Conservation (phyloP, 37 sponge, comb jelly and placozoan species). For the Halichondria panicea region DNA sequence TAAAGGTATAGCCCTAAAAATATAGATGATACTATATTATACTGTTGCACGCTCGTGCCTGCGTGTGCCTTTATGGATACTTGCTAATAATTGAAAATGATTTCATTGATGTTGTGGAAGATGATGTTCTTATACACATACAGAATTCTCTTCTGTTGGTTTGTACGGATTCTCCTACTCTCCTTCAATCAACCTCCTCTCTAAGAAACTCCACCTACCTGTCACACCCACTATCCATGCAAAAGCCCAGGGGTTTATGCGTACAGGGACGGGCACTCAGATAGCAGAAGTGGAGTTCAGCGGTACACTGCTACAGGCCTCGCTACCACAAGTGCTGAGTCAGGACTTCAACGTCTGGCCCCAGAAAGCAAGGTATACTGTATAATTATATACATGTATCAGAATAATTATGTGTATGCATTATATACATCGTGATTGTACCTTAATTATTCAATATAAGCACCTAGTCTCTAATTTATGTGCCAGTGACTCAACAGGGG, state of each 20-base stretch:
- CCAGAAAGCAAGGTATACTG: constrained; percentile 53
- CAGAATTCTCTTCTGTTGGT: constrained; percentile 61
- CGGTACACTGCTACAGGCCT: constrained; percentile 52
- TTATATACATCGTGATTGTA: too few relatives aligned
- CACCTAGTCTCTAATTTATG: too few relatives aligned
- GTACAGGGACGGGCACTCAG: constrained; percentile 40
- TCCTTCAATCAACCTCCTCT: constrained; percentile 27
- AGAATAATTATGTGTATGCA: neutral
- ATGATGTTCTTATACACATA: neutral
- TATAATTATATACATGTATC: neutral
- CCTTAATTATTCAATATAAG: too few relatives aligned
- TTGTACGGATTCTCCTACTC: constrained; percentile 48
- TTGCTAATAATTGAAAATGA: too few relatives aligned
- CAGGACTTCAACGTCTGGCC: constrained; percentile 65
- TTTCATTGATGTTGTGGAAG: neutral
- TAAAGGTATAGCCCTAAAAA: too few relatives aligned
- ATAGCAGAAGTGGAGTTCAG: constrained; percentile 43
- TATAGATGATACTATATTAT: too few relatives aligned
- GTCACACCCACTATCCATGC: constrained; percentile 24
- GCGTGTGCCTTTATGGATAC: too few relatives aligned
- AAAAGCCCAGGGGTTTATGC: constrained; percentile 37
- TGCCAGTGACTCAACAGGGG: too few relatives aligned
- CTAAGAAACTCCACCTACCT: constrained; percentile 16
- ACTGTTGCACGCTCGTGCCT: too few relatives aligned
- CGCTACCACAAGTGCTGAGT: constrained; percentile 24